Conservation (phyloP, 2,888 invertebrate species). For the Trichogramma dendrolimi region DNA sequence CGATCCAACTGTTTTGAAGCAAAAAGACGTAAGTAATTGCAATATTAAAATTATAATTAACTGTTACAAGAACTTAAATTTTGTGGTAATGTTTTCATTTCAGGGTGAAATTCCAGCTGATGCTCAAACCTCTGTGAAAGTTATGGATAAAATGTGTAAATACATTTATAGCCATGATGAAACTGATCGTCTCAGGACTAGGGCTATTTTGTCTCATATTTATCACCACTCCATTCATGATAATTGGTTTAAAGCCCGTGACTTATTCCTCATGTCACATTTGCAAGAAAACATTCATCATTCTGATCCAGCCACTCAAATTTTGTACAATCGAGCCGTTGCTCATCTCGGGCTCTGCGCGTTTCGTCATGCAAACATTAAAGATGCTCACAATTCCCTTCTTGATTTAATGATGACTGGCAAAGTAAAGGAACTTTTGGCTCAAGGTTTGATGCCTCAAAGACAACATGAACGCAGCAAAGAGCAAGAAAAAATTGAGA, state of each 20-base stretch:
- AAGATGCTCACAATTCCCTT: slow-evolving; percentile 95
- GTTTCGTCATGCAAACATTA: slow-evolving; percentile 94
- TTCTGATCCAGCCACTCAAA: slow-evolving; percentile 96
- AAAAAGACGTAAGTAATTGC: slow-evolving; percentile 57
- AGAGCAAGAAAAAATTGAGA: slow-evolving; percentile 97
- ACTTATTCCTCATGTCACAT: slow-evolving; percentile 92
- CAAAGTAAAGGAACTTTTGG: slow-evolving; percentile 93
- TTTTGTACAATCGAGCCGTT: slow-evolving; percentile 96
- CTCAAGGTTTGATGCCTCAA: slow-evolving; percentile 82
- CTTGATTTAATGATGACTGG: slow-evolving; percentile 99
- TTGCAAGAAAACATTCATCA: slow-evolving; percentile 98
- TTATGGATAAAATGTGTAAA: slow-evolving; percentile 93
- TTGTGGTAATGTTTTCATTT: slow-evolving; percentile 13
- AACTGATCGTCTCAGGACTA: slow-evolving; percentile 87
- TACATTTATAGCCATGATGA: slow-evolving; percentile 92
- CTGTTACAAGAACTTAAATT: too few species aligned
- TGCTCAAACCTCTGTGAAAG: slow-evolving; percentile 71
- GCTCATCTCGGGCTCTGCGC: slow-evolving; percentile 97
- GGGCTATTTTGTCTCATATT: slow-evolving; percentile 95
- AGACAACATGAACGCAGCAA: slow-evolving; percentile 94
- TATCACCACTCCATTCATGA: slow-evolving; percentile 98
- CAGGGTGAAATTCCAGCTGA: slow-evolving; percentile 61
- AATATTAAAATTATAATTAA: too few species aligned
- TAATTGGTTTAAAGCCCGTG: slow-evolving; percentile 91
- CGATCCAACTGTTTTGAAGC: slow-evolving; percentile 77